A percentile compares a stretch with the other conserved stretches of the same genome.
Conservation (phyloP, 2,888 invertebrate genomes). For the Entomobrya proxima region DNA sequence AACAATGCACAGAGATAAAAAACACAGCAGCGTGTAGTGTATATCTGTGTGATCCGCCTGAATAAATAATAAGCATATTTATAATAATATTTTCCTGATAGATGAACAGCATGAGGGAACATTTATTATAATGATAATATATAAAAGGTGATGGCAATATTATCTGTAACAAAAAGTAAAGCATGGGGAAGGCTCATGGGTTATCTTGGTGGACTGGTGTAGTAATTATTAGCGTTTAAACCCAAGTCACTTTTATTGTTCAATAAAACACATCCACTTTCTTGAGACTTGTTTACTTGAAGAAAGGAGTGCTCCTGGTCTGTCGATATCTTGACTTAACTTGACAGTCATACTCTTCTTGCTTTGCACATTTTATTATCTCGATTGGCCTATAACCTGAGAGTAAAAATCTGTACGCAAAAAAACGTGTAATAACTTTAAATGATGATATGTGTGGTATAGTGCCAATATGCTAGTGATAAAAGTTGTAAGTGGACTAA, state of each 20-base stretch:
- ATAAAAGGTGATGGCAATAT: background rate
- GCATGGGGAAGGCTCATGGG: background rate
- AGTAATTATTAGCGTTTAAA: constrained; percentile 27
- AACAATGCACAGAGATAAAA: too few relatives aligned
- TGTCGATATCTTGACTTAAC: constrained; percentile 4
- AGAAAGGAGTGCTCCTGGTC: background rate
- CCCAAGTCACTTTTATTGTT: constrained; percentile 42
- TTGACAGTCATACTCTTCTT: background rate
- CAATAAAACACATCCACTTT: constrained; percentile 53
- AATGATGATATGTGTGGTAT: background rate
- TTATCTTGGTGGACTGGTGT: background rate
- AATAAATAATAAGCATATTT: background rate
- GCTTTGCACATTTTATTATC: background rate
- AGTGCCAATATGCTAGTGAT: background rate
- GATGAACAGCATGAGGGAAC: background rate
- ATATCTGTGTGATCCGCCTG: background rate
- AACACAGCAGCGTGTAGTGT: too few relatives aligned
- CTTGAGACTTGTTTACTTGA: background rate
- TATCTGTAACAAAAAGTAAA: constrained; percentile 9
- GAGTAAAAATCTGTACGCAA: background rate
- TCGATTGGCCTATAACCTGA: background rate
- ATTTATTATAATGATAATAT: background rate
- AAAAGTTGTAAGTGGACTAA: constrained; percentile 9
- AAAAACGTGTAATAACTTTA: background rate
- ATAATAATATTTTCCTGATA: background rate